Evolutionary conservation across 2,888 invertebrate species (phyloP).

Genomic region (Thysanoteuthis rhombus): DNA sequence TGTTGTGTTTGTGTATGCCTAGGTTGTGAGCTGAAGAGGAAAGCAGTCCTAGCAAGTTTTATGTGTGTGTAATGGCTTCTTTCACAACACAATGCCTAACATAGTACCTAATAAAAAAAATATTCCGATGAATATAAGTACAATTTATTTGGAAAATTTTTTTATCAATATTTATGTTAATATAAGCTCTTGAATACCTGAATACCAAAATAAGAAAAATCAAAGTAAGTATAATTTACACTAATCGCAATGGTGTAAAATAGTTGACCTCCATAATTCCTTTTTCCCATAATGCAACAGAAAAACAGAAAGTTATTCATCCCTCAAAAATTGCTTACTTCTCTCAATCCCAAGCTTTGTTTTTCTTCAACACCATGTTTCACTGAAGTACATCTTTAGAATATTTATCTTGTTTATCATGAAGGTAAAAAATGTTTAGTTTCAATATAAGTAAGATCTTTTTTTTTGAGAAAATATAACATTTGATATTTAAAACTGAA

Average conservation of each 20-base stretch:
- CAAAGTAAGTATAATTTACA: too few relatives aligned
- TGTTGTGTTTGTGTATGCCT: neutral
- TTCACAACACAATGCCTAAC: too few relatives aligned
- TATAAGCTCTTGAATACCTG: too few relatives aligned
- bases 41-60: neutral
- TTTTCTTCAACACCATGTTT: neutral
- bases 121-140: neutral
- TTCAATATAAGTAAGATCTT: neutral
- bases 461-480: neutral
- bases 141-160: too few relatives aligned
- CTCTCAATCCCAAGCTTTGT: neutral
- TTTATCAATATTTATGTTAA: too few relatives aligned
- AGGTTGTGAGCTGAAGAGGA: neutral
- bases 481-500: too few relatives aligned
- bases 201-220: too few relatives aligned
- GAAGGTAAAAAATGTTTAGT: neutral
- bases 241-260: neutral
- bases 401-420: too few relatives aligned
- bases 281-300: neutral
- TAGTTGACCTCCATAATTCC: neutral
- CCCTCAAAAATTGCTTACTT: neutral
- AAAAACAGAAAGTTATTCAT: neutral
- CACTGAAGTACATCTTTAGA: too few relatives aligned
- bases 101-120: too few relatives aligned
- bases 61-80: neutral